phyloP scores from a whole-genome alignment of 1,140 invertebrate genomes.

The Yoshiicerus persimilis region DNA sequence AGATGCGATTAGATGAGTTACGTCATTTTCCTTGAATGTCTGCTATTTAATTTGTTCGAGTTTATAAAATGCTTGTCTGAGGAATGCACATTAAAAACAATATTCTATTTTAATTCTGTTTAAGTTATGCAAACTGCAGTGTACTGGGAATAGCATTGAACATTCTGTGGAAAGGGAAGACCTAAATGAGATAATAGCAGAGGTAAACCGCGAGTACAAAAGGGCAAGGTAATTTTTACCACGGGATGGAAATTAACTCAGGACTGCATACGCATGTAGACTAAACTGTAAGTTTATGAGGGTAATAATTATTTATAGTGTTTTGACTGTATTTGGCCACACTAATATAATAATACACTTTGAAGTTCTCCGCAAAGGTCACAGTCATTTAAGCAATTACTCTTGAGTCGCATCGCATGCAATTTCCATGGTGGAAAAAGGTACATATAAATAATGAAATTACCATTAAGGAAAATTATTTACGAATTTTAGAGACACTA shows the following conservation, averaged over 20 bases:
- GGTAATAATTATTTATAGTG: neutral
- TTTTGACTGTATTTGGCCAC: constrained; percentile 9
- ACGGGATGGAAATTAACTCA: neutral
- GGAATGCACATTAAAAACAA: too few species aligned
- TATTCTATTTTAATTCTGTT: too few species aligned
- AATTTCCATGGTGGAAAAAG: neutral
- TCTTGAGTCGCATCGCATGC: neutral
- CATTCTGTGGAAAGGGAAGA: too few species aligned
- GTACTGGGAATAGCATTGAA: too few species aligned
- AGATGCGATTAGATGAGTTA: too few species aligned
- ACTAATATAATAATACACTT: neutral
- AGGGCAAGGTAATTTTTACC: neutral
- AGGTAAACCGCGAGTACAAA: neutral
- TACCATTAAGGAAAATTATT: neutral
- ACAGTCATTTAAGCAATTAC: neutral
- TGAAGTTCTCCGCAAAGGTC: constrained; percentile 5
- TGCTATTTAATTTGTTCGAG: too few species aligned
- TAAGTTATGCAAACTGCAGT: too few species aligned
- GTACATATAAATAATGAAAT: neutral
- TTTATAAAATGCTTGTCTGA: too few species aligned
- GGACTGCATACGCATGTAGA: neutral
- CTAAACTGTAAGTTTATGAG: neutral
- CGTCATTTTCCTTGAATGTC: too few species aligned
- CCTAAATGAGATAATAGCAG: too few species aligned
- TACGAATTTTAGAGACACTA: neutral